Base-by-base conservation (phyloP, 2,888 invertebrate genomes). In the Acronicta psi region DNA sequence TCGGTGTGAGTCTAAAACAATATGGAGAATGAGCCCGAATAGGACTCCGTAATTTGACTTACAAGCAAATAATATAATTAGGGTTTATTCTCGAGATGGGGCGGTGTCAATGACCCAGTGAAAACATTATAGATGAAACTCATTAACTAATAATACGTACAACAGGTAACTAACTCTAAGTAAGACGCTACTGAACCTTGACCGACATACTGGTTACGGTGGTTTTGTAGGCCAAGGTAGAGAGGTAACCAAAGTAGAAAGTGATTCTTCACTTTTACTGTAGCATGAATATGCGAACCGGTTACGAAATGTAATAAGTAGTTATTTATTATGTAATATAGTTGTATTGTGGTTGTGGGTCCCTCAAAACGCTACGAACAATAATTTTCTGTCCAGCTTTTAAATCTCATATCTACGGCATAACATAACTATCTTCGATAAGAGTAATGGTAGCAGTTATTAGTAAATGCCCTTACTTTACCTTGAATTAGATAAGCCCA, bases 221-320 rank as follows among this genome's bases (percentile, higher is more conserved):
- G 40, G 29, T 41, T 63, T 69, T 57, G 58, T 66, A 51, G 70
- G 66, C 47, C 66, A 66, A 66, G 70, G 66, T 51, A 57, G 46
- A 45, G 69, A 66, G 64, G 70, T 63, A 52, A 66, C 69, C 70
- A 57, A 66, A 69, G 70, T 69, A 66, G 65, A 69, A 66, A 66
- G 66, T 63, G 58, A 64, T 57, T 47, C 57, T 47, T 69, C 66
- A 69, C 66, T 66, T 63, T 66, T 66, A 66, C 64, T 40, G 38
- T 62, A 62, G 45, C 49, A 55, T 45, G 56, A 66, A 63, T 43
- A 25, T 43, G 56, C 50, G 46, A 65, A 69, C 65, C 65, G 70
- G 65, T 52, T 55, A 63, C 34, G 38, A 34, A 34, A 34, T 4
- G 34, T 34, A 34, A 7, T n/a, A 34, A n/a, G 34, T 34, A 34